Evolutionary conservation across 2,797 vertebrate species (phyloP).

Genomic region (Sternarchorhynchus goeldii): DNA sequence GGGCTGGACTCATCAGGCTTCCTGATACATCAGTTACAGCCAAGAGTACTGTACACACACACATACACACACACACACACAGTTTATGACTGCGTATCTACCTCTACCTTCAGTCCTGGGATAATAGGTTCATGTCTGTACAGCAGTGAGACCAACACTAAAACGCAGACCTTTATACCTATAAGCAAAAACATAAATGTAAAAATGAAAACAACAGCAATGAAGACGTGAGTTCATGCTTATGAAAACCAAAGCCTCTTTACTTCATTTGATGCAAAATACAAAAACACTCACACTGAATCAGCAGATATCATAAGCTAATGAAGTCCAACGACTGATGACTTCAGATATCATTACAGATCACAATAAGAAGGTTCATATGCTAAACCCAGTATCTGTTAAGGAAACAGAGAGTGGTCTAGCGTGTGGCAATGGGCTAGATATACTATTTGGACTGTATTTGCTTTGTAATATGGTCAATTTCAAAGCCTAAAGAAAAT

Average conservation of each 20-base stretch:
- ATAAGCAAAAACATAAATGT: neutral
- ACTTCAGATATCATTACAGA: neutral
- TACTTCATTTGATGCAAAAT: conserved; percentile 10
- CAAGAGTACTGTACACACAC: conserved; percentile 2
- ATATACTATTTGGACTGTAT: neutral
- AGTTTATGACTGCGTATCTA: neutral
- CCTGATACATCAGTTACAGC: conserved; percentile 18
- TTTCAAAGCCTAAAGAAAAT: conserved; percentile 1
- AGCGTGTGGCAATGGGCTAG: neutral
- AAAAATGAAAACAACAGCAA: neutral
- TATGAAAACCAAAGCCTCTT: conserved; percentile 26
- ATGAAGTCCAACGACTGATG: conserved; percentile 12
- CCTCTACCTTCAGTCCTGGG: neutral
- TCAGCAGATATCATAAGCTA: conserved; percentile 26
- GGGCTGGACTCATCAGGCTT: conserved; percentile 15
- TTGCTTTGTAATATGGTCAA: neutral
- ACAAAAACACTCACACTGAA: conserved; percentile 43
- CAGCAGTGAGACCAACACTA: no score
- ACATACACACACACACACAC: no score
- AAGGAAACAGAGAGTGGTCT: neutral
- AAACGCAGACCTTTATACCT: neutral
- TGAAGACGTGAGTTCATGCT: neutral
- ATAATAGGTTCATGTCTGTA: neutral
- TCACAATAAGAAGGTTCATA: conserved; percentile 14
- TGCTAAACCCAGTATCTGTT: neutral